Evolutionary conservation across 2,888 invertebrate genomes (phyloP), one percentile per base, ranked within the genome.

Genomic region (Encarsia formosa): DNA sequence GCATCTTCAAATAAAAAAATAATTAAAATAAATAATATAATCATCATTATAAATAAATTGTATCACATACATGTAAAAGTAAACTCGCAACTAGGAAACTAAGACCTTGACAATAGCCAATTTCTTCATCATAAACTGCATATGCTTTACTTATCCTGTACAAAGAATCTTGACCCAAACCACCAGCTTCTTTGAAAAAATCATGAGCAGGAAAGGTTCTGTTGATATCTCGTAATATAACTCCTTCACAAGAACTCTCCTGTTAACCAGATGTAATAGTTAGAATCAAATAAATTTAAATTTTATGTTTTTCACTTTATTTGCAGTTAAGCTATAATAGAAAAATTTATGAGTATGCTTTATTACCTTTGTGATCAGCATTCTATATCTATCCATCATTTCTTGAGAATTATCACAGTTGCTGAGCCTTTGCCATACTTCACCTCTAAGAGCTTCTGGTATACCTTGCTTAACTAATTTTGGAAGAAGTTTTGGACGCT

Each of bases 201-300:
- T 97, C 95, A 76, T 99, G 97, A 26, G 97, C 99, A 9, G 99
- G 98, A 78, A 98, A 99, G 26, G 99, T 99, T 62, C 99, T 84
- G 61, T 96, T 94, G 59, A 99, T 96, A 75, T 99, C 99, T 48
- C 98, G 81, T 66, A 91, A 86, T 66, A 99, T 99, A 53, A 96
- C 92, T 64, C 90, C 87, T 71, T 99, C 99, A 74, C 91, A 93
- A 45, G 87, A 85, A 64, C 95, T 95, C 61, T 97, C 96, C 92
- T 96, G 66, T 47, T 35, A 22, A 34, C 6, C 6, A 26, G 6
- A 6, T 11, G 11, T 26, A 11, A 26, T 26, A 26, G 6, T n/a
- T n/a, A n/a, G n/a, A n/a, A n/a, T n/a, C n/a, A n/a, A n/a, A n/a
- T n/a, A n/a, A n/a, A n/a, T n/a, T n/a, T n/a, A n/a, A n/a, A n/a